Evolutionary conservation across 2,797 vertebrate genomes (phyloP), one percentile per base, ranked within the genome.

Genomic region (Petrocephalus sullivani): DNA sequence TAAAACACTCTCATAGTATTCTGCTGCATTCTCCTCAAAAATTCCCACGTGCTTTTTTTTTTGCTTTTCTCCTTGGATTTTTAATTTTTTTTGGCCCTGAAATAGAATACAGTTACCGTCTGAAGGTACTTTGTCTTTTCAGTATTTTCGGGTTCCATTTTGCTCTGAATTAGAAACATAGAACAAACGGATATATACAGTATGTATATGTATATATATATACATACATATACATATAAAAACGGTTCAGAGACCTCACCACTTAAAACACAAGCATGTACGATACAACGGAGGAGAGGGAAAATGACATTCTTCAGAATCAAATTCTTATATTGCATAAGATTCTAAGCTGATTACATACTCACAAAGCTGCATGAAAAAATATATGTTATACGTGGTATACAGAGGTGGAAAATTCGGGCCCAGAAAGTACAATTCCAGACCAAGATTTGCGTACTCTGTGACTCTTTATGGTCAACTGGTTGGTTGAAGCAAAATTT

Each of bases 1-100:
- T 51, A 83, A 85, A 87, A 86, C 89, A 75, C 61, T 88, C 87
- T 90, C 89, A 67, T 91, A 91, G 93, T 64, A 89, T 81, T 75
- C 57, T 84, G 87, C n/a, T 12, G 46, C 12, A 83, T 83, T 83
- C 83, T 84, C 33, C 19, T 4, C 46, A 57, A 87, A 92, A 90
- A 61, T 57, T 54, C 87, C 87, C 87, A 87, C 16, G 6, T 89
- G 88, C 57, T 83, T 14, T 53, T 49, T 10, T 16, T n/a, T 89
- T 87, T 87, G 28, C 87, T 88, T 86, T 89, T 81, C 21, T 89
- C 61, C 88, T 49, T 33, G 21, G 82, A 23, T 51, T 57, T 49
- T 37, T 64, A 33, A 21, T 19, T 67, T 67, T 33, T 33, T 67
- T 71, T 71, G 28, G 57, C 54, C 75, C 57, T 2, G 56, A 46